These are phyloP conservation scores for Tenualosa thibaudeaui DNA, from an alignment of 2,797 vertebrate species.

Conservation along the genomic window DNA sequence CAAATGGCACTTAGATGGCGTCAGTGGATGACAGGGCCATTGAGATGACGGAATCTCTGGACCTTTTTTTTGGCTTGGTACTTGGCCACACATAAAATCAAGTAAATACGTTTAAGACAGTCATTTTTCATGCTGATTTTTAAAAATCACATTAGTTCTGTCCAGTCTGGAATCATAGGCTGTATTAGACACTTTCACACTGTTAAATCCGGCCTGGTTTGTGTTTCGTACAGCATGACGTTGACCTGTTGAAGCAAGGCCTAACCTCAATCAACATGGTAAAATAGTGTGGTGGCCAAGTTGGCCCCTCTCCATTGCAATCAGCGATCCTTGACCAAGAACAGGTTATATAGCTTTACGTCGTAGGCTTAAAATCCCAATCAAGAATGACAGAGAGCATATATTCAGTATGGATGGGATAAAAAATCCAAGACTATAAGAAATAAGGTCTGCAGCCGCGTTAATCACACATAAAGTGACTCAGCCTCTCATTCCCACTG, in stretches of 20 bases:
- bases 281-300: not conserved
- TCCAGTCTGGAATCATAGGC: too few relatives aligned
- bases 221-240: not conserved
- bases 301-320: not conserved
- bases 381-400: not conserved
- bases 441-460: not conserved
- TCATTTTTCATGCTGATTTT: not conserved
- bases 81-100: too few relatives aligned
- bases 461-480: not conserved
- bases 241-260: not conserved
- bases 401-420: not conserved
- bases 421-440: not conserved
- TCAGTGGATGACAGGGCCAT: too few relatives aligned
- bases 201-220: not conserved
- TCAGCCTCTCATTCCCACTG: not conserved
- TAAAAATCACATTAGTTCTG: too few relatives aligned
- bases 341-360: not conserved
- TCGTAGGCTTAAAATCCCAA: not conserved
- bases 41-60: too few relatives aligned
- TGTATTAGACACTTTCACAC: not conserved
- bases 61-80: too few relatives aligned
- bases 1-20: not conserved
- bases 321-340: not conserved
- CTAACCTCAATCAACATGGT: not conserved
- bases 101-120: too few relatives aligned